Evolutionary conservation across 2,113 vertebrate species (phyloP).

Genomic region (Plecturocebus donacophilus): DNA sequence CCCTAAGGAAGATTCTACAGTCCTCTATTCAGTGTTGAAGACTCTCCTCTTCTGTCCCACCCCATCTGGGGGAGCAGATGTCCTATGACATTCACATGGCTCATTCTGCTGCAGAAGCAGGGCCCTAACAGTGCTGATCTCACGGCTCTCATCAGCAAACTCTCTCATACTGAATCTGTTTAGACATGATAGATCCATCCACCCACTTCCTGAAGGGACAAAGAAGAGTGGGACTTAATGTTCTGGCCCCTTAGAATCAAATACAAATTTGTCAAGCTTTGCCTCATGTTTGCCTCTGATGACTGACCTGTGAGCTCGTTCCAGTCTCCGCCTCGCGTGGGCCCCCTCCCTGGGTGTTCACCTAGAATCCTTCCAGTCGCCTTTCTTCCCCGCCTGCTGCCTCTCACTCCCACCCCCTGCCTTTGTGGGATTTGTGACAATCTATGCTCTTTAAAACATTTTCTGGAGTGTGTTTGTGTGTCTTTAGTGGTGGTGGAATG

Average conservation of each 20-base stretch:
- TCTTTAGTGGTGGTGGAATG: conserved; percentile 49
- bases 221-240: background rate
- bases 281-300: background rate
- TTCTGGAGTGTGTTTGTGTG: conserved; percentile 74
- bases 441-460: conserved; percentile 67
- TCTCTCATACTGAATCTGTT: background rate
- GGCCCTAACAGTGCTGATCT: background rate
- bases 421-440: conserved; percentile 44
- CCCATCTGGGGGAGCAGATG: background rate
- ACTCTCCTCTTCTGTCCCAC: background rate
- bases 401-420: background rate
- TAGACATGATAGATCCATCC: background rate
- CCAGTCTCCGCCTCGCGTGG: background rate
- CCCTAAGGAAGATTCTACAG: background rate
- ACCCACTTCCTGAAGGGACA: background rate
- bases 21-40: background rate
- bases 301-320: rapidly evolving
- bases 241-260: background rate
- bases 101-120: too few relatives aligned
- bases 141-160: background rate
- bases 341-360: background rate
- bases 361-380: background rate
- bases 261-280: background rate
- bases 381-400: background rate
- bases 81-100: background rate